Base-by-base conservation (phyloP, 1,140 invertebrate species). In the Drosophila athabasca region DNA sequence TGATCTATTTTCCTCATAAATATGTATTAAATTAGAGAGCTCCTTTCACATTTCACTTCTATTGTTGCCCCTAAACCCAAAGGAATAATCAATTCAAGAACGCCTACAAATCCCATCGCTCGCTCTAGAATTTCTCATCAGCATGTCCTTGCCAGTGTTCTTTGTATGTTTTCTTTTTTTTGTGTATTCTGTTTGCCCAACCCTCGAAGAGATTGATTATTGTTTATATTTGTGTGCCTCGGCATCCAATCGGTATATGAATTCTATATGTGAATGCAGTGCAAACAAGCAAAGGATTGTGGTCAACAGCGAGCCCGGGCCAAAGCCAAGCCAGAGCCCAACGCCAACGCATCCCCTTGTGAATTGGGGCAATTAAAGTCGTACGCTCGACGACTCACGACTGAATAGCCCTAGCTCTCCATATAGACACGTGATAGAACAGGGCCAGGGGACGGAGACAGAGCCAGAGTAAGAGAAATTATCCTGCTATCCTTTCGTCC, bases 281-380 rank as follows among this genome's bases (percentile, higher is more conserved):
- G 76, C 83, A 87, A 87, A 87, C 83, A 82, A 62, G 51, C 64
- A 53, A 52, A 76, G 79, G 62, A 79, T 88, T 88, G 84, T 83
- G 83, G 83, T 75, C 35, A 11, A 39, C 9, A 39, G 35, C 35
- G 9, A 39, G 35, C 31, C 17, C 17, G 17, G 17, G 17, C 17
- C 48, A 17, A 65, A 35, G 31, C 31, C 8, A 35, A 9, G 31
- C 31, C 31, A 35, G 17, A 19, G 17, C 17, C 17, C 24, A 26
- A 44, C 19, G 46, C 31, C 68, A 73, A 73, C 48, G 76, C 76
- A 72, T 54, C 67, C 49, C 74, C 29, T 24, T 73, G 57, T 83
- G 83, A 88, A 88, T 88, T 88, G 83, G 83, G 83, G 83, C 83
- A 88, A 88, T 88, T 88, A 88, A 88, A 88, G 78, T 82, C 68